Evolutionary conservation across 1,140 invertebrate genomes (phyloP).

Genomic region (Magallana gigas): DNA sequence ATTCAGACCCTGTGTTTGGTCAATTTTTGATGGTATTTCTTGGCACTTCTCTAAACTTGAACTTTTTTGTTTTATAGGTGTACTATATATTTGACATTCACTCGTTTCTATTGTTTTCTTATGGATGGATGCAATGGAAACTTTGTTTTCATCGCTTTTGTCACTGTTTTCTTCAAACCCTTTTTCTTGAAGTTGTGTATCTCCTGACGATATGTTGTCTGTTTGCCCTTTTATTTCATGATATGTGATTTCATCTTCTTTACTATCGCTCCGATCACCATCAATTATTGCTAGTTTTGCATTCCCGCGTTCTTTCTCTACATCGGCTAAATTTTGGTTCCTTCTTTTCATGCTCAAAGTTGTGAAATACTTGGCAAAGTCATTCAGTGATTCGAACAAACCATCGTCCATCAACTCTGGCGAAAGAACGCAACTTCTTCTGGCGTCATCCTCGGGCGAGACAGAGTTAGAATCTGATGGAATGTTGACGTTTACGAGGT

Average conservation of each 20-base stretch:
- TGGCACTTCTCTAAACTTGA: background rate
- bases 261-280: background rate
- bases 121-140: background rate
- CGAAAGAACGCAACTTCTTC: background rate
- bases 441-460: background rate
- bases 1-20: no score
- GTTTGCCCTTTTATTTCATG: background rate
- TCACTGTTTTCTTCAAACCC: background rate
- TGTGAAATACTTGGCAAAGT: constrained; percentile 15
- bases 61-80: background rate
- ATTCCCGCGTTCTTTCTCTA: background rate
- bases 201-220: no score
- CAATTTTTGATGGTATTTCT: background rate
- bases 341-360: constrained; percentile 1
- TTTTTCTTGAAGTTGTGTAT: no score
- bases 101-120: no score
- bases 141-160: background rate
- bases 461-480: background rate
- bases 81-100: background rate
- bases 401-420: constrained; percentile 5
- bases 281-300: background rate
- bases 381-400: background rate
- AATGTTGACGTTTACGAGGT: background rate
- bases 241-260: background rate
- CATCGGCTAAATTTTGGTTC: background rate